A percentile compares a stretch with the other conserved stretches of the same genome.
Evolutionary conservation across 2,888 invertebrate genomes (phyloP).

Genomic region (Brachyptera putata): DNA sequence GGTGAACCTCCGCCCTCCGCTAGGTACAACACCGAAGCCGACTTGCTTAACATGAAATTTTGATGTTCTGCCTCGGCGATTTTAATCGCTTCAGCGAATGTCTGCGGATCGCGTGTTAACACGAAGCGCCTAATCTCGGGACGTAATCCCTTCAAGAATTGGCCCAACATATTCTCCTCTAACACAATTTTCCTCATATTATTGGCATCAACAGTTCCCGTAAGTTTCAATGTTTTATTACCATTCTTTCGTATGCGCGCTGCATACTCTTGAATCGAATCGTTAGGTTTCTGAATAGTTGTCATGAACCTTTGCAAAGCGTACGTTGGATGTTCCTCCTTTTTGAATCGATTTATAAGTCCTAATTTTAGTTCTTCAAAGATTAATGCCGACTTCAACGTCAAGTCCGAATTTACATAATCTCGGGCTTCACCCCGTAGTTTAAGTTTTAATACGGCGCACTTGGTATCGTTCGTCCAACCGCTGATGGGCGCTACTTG

Average conservation of each 20-base stretch:
- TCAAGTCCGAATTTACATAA: not conserved
- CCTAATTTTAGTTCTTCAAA: not conserved
- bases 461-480: not conserved
- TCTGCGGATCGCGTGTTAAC: not conserved
- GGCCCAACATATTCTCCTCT: not conserved
- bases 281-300: not conserved
- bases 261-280: not conserved
- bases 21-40: not conserved
- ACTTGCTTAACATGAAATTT: not conserved
- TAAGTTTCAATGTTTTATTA: not conserved
- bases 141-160: not conserved
- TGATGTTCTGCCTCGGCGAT: not conserved
- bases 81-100: not conserved
- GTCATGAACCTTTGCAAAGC: not conserved
- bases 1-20: not conserved
- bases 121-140: not conserved
- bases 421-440: not conserved
- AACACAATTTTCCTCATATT: not conserved
- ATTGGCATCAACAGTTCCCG: not conserved
- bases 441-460: not conserved
- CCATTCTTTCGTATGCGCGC: not conserved
- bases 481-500: not conserved
- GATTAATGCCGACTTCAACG: not conserved
- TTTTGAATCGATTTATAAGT: not conserved
- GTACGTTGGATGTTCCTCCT: not conserved